Percentiles rank a stretch among this genome's conserved stretches.
These are phyloP conservation scores for Coenonympha glycerion DNA, from an alignment of 2,888 invertebrate species.

Conservation along the genomic window DNA sequence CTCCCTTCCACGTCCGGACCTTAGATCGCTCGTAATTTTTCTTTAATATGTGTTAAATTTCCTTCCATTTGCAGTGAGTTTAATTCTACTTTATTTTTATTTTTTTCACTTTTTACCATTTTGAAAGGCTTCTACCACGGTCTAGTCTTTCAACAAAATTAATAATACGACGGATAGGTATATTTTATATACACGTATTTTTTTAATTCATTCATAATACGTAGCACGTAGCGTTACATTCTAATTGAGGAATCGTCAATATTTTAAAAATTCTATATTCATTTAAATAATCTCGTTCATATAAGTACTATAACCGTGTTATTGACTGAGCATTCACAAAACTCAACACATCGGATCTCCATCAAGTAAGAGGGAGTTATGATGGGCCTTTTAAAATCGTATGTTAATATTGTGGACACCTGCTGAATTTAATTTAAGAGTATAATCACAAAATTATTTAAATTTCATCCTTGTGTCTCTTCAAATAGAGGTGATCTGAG, in stretches of 20 bases:
- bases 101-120: too few relatives aligned
- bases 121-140: too few relatives aligned
- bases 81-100: too few relatives aligned
- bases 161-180: conserved; percentile 12
- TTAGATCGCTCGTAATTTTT: too few relatives aligned
- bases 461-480: neutral
- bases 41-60: too few relatives aligned
- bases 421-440: conserved; percentile 70
- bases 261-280: conserved; percentile 27
- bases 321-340: conserved; percentile 35
- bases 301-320: conserved; percentile 17
- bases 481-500: conserved; percentile 4
- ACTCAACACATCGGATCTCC: conserved; percentile 55
- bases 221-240: neutral
- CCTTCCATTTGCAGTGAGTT: too few relatives aligned
- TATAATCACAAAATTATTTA: neutral
- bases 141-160: conserved; percentile 16
- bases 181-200: too few relatives aligned
- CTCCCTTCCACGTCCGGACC: too few relatives aligned
- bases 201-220: too few relatives aligned
- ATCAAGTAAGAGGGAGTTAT: conserved; percentile 56
- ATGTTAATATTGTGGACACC: conserved; percentile 72
- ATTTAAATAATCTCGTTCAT: conserved; percentile 28
- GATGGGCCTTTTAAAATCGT: conserved; percentile 66
- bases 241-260: conserved; percentile 16